Base-by-base conservation (phyloP, 1,140 invertebrate species). In the Proctacanthus coquilletti region DNA sequence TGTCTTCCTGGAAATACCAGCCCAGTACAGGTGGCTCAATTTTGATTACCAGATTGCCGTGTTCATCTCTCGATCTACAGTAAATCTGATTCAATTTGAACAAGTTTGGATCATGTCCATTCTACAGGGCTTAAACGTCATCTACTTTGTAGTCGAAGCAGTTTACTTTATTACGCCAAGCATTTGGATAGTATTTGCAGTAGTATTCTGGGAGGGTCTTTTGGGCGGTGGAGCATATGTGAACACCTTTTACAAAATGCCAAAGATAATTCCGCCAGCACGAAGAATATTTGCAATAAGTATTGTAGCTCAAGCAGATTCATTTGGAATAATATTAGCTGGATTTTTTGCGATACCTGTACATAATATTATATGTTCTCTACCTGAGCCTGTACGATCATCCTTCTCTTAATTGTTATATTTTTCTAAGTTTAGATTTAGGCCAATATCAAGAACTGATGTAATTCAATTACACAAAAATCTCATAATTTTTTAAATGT, bases 31-130 rank as follows among this genome's bases (percentile, higher is more conserved):
- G 42, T 88, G 84, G 84, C 69, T 83, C 11, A 79, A 85, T 58
- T 80, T 83, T 8, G 69, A 75, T 45, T 91, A 89, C 61, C 86
- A 91, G 57, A 65, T 89, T 36, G 86, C 85, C 11, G 86, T 91
- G 1, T 84, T 92, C 44, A 68, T 88, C 23, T 87, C 85, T 0
- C 69, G 86, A 39, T 88, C 85, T 5, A 86, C 84, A 6, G 78
- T 87, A 1, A 84, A 78, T 59, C 47, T 85, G 8, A 53, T 87
- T 29, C 66, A 71, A 35, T 66, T 86, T 21, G 65, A 71, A 40
- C 70, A 70, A 42, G 69, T 85, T 35, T 86, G 80, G 77, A 48
- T 84, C 2, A 70, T 88, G 60, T 70, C 82, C 2, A 51, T 87
- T 9, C 64, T 91, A 27, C 84, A 87, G 68, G 66, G 74, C 15